These are phyloP conservation scores for Scrobipalpa atriplicella DNA, from an alignment of 2,888 invertebrate genomes.

Conservation along the genomic window DNA sequence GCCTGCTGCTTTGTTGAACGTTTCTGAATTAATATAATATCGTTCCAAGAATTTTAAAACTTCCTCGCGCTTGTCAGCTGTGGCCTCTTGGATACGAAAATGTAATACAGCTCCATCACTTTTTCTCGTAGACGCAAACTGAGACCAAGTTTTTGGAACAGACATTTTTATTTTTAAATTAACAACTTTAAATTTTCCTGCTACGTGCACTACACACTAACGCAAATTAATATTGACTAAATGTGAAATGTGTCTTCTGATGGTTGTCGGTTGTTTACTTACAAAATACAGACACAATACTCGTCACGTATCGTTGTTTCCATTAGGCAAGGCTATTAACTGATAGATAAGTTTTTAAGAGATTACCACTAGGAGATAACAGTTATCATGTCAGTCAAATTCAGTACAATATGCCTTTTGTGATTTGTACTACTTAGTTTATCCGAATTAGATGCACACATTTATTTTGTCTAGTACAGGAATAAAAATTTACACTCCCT, in stretches of 20 bases:
- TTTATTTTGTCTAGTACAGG: no score
- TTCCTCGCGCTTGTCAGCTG: background rate
- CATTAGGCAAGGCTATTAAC: background rate
- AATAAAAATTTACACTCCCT: no score
- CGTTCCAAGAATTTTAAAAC: background rate
- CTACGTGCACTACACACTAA: background rate
- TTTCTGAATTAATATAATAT: background rate
- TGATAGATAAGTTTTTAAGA: no score
- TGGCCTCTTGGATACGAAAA: background rate
- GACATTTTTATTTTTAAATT: background rate
- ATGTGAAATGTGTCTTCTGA: background rate
- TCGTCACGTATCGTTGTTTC: background rate
- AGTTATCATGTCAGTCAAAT: background rate
- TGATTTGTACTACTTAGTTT: background rate
- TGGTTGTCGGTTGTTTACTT: background rate
- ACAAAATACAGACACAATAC: background rate
- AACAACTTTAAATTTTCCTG: background rate
- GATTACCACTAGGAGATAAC: background rate
- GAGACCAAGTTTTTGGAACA: background rate
- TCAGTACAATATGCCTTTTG: background rate
- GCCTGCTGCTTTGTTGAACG: background rate
- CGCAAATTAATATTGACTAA: background rate
- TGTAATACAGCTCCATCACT: background rate
- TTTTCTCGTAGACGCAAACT: background rate
- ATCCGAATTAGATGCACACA: background rate